These are phyloP conservation scores for Rhagonycha fulva DNA, from an alignment of 2,888 invertebrate genomes.

Conservation along the genomic window DNA sequence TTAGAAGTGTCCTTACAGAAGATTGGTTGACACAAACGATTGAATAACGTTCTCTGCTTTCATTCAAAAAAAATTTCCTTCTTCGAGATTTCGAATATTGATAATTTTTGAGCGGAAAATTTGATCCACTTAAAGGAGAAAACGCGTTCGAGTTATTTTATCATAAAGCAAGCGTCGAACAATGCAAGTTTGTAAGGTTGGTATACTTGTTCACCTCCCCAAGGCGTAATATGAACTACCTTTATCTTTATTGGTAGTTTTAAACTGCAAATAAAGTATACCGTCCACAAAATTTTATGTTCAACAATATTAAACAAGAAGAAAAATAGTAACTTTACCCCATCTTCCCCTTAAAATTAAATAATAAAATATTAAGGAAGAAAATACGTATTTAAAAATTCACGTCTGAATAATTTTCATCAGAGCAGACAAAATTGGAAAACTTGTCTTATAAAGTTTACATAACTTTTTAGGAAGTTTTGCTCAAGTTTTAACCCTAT, in stretches of 20 bases:
- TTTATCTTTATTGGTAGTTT: background rate
- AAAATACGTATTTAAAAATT: background rate
- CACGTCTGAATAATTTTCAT: background rate
- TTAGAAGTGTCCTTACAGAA: background rate
- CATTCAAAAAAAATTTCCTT: background rate
- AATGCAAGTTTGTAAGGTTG: background rate
- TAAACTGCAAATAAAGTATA: background rate
- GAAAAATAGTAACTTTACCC: background rate
- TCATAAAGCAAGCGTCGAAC: slow-evolving; percentile 14
- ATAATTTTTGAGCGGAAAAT: background rate
- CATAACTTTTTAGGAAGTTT: slow-evolving; percentile 8
- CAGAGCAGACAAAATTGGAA: background rate
- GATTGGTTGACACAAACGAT: background rate
- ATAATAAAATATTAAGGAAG: background rate
- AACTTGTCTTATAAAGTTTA: slow-evolving; percentile 9
- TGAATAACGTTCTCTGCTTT: background rate
- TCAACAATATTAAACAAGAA: background rate
- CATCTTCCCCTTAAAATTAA: background rate
- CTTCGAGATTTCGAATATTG: background rate
- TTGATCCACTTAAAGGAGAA: background rate
- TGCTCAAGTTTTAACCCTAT: background rate
- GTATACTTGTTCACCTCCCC: background rate
- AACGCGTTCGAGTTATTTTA: background rate
- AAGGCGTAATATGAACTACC: background rate
- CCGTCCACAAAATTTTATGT: background rate